phyloP scores from a whole-genome alignment of 2,113 vertebrate species.

The Delphinapterus leucas region DNA sequence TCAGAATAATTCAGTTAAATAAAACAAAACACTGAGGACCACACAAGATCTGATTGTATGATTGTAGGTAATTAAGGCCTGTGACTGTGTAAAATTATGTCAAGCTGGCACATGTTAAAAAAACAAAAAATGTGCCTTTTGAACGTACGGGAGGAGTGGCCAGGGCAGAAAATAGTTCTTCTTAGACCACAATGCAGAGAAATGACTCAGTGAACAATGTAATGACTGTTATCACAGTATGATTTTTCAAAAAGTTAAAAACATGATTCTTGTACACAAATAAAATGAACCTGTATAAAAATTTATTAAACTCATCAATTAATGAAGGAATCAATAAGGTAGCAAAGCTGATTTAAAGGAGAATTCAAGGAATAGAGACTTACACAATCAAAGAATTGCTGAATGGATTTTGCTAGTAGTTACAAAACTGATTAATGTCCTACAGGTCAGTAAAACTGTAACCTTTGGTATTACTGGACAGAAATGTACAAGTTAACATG shows the following conservation, averaged over 20 bases:
- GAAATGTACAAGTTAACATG: background rate
- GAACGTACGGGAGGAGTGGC: background rate
- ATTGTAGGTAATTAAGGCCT: background rate
- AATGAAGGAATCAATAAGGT: background rate
- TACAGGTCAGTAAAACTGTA: background rate
- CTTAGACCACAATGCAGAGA: background rate
- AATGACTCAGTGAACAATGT: background rate
- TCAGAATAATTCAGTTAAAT: background rate
- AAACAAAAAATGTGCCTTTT: background rate
- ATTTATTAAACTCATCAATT: background rate
- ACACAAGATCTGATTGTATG: background rate
- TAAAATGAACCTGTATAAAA: background rate
- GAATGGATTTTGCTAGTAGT: background rate
- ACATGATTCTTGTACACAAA: background rate
- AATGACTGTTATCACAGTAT: background rate
- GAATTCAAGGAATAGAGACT: background rate
- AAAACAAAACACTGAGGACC: background rate
- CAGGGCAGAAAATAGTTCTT: background rate
- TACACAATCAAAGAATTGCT: background rate
- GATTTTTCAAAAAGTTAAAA: background rate
- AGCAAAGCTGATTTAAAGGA: background rate
- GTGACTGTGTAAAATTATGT: background rate
- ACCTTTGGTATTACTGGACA: background rate
- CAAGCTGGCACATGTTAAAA: background rate
- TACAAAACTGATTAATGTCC: background rate